Percentiles rank a stretch among this genome's conserved stretches.
Evolutionary conservation across 2,113 vertebrate genomes (phyloP).

Genomic region (Cettia cetti): DNA sequence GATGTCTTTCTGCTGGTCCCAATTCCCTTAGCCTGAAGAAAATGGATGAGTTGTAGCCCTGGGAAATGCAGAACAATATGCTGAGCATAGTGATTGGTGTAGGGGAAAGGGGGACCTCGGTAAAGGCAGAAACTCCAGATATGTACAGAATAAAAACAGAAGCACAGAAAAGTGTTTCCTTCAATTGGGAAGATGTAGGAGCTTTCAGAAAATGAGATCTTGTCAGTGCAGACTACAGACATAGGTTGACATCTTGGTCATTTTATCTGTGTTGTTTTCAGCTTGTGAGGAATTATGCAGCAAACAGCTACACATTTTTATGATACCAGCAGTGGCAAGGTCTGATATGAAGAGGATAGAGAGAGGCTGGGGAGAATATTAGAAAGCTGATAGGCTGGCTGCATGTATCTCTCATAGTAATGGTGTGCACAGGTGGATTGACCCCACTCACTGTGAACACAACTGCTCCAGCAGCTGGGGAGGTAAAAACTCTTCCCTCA

Average conservation of each 20-base stretch:
- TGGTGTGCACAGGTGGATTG: neutral
- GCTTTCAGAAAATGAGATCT: neutral
- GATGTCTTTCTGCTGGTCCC: neutral
- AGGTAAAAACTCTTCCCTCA: neutral
- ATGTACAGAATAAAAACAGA: neutral
- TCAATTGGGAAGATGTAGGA: neutral
- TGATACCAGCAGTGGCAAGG: neutral
- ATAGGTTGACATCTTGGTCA: neutral
- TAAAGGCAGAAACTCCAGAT: neutral
- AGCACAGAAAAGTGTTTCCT: neutral
- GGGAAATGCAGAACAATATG: neutral
- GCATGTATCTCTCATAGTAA: rapidly evolving
- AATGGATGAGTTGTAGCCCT: neutral
- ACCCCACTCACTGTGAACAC: neutral
- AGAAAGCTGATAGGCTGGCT: neutral
- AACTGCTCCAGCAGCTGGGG: neutral
- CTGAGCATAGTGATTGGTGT: neutral
- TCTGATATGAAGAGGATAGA: neutral
- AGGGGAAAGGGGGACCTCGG: neutral
- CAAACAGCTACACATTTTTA: neutral
- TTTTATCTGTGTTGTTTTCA: neutral
- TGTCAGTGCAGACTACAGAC: neutral
- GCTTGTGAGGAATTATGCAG: neutral
- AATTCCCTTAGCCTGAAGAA: neutral
- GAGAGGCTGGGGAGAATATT: neutral